These are phyloP conservation scores for Tympanuchus pallidicinctus DNA, from an alignment of 2,113 vertebrate species.

Conservation along the genomic window DNA sequence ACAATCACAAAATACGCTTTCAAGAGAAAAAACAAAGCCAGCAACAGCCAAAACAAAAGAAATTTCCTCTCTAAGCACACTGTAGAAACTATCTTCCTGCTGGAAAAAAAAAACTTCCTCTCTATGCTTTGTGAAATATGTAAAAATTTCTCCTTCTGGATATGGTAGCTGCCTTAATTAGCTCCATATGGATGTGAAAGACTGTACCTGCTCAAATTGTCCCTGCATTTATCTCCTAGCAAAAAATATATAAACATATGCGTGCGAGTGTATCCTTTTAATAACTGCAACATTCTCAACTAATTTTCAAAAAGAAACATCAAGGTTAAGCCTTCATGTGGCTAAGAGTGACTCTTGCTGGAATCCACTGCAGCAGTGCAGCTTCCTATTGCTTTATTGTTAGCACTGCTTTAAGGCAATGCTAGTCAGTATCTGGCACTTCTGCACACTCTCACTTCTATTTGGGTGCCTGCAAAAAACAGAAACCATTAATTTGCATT, in stretches of 20 bases:
- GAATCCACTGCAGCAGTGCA: not conserved
- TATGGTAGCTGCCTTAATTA: not conserved
- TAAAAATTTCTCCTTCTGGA: not conserved
- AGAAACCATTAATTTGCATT: not conserved
- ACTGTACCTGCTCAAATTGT: not conserved
- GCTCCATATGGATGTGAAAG: not conserved
- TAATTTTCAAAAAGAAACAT: not conserved
- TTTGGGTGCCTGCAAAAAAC: not conserved
- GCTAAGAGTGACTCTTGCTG: not conserved
- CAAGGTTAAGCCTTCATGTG: not conserved
- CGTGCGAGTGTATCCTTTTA: not conserved
- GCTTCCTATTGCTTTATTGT: not conserved
- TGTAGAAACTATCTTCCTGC: not conserved
- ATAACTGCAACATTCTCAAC: not conserved
- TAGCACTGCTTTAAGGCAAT: not conserved
- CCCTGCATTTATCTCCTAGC: not conserved
- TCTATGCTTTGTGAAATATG: not conserved
- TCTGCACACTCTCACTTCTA: not conserved
- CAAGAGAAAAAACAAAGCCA: not conserved
- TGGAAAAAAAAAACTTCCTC: not conserved
- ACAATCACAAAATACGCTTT: not conserved
- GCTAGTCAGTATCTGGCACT: not conserved
- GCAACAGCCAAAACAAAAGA: not conserved
- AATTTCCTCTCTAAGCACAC: not conserved
- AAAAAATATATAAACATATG: not conserved